Base-by-base conservation (phyloP, 2,888 invertebrate genomes). In the Microplitis manilae region DNA sequence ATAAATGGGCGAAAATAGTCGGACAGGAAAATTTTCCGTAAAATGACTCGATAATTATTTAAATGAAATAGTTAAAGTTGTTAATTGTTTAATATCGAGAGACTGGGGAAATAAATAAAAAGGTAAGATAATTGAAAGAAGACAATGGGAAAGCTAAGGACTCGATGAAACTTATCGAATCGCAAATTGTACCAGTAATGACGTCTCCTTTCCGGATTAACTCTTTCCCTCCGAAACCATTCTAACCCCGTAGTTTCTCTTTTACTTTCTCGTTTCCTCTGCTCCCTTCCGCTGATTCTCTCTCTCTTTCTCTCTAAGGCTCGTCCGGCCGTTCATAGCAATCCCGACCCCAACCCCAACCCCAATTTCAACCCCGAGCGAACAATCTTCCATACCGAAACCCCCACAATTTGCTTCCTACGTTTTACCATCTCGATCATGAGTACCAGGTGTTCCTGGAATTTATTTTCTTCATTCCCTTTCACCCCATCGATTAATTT, bases 91-190 rank as follows among this genome's bases (percentile, higher is more conserved):
- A 20, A 65, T 38, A 20, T 60, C n/a, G n/a, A 68, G 40, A 68
- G 7, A 61, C 8, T 13, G 7, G 13, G n/a, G 61, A 71, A n/a
- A n/a, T 15, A 17, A 39, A 64, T 40, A 6, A 62, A 6, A 71
- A 72, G 39, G 15, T 38, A 20, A 15, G 15, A 72, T 61, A n/a
- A 40, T 15, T 17, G 60, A 40, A 72, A 41, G 60, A 39, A 30
- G 59, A 65, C 65, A 65, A 65, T 65, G 38, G 38, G 13, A 65
- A 30, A 65, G 65, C 13, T 8, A 65, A 38, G 65, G 65, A 30
- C 65, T 30, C 70, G 60, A 70, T 70, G 64, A 61, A 72, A 64
- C 72, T 72, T 72, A 64, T 72, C 41, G 64, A 72, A 72, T 72
- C 50, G 64, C 59, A 72, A 72, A 72, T 72, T 72, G 64, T 41